These are phyloP conservation scores for Microcebus griseorufus DNA, from an alignment of 2,113 vertebrate species.

Conservation along the genomic window DNA sequence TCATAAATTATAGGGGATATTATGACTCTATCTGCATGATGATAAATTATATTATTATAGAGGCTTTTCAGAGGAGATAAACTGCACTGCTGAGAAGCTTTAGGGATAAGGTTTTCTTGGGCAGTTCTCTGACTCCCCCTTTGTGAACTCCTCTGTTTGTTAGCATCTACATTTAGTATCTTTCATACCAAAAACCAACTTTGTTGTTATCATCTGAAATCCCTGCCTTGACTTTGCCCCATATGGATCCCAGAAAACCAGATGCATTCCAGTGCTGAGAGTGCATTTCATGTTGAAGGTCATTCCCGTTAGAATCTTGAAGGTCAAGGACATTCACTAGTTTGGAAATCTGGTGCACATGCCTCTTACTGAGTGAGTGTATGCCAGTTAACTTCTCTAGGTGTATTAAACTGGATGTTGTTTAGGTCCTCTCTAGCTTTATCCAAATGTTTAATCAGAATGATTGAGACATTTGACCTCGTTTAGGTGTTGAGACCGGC, in stretches of 20 bases:
- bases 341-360: background rate
- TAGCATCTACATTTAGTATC: background rate
- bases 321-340: rapidly evolving
- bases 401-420: background rate
- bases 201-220: background rate
- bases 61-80: background rate
- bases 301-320: background rate
- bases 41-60: background rate
- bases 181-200: background rate
- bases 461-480: background rate
- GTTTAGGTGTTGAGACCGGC: background rate
- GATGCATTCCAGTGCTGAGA: background rate
- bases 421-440: background rate
- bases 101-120: background rate
- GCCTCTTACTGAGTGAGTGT: background rate
- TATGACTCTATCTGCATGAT: background rate
- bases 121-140: background rate
- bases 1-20: background rate
- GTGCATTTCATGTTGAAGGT: background rate
- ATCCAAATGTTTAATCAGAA: background rate
- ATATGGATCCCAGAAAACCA: background rate
- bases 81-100: background rate
- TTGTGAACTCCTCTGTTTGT: background rate
- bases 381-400: background rate
- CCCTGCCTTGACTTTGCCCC: background rate